These are phyloP conservation scores for Nymphalis io DNA, from an alignment of 1,140 invertebrate genomes.

Conservation along the genomic window DNA sequence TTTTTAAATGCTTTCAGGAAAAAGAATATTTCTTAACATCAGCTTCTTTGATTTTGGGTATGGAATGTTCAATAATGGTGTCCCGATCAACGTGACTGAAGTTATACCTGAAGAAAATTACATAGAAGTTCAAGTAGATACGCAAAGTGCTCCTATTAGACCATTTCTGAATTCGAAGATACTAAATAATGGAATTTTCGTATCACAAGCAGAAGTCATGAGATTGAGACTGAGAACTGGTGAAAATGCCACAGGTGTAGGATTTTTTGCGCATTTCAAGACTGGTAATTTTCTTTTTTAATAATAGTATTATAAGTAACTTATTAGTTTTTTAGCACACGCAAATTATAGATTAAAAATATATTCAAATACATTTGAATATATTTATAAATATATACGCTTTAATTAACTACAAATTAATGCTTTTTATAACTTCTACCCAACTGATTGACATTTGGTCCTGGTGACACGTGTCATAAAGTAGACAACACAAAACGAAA, in stretches of 20 bases:
- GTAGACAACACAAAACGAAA: too few relatives aligned
- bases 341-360: too few relatives aligned
- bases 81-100: conserved; percentile 57
- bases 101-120: conserved; percentile 68
- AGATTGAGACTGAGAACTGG: conserved; percentile 82
- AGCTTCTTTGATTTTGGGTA: conserved; percentile 81
- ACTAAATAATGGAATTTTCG: conserved; percentile 82
- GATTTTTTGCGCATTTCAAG: conserved; percentile 83
- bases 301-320: too few relatives aligned
- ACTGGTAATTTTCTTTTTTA: conserved; percentile 70
- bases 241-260: conserved; percentile 80
- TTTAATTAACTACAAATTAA: too few relatives aligned
- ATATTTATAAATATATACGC: too few relatives aligned
- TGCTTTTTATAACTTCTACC: too few relatives aligned
- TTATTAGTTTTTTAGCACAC: too few relatives aligned
- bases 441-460: too few relatives aligned
- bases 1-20: conserved; percentile 65
- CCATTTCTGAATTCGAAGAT: conserved; percentile 78
- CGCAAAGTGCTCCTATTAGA: conserved; percentile 67
- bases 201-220: conserved; percentile 82
- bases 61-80: conserved; percentile 63
- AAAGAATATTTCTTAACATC: conserved; percentile 85
- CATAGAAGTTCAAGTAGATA: conserved; percentile 81
- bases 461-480: too few relatives aligned
- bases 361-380: too few relatives aligned